Base-by-base conservation (phyloP, 2,113 vertebrate species). In the Taurulus bubalis region DNA sequence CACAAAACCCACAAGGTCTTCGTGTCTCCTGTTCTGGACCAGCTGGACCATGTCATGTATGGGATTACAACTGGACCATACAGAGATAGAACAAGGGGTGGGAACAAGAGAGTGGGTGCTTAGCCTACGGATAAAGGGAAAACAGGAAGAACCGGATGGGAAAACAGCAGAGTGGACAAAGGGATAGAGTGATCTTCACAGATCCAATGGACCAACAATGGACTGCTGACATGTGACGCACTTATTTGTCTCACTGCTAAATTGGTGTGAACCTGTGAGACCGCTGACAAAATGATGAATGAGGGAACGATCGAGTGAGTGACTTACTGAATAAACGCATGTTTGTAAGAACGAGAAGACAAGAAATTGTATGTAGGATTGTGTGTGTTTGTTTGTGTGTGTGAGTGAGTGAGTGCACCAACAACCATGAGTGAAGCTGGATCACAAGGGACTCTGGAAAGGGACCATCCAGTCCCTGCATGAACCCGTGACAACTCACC, bases 241-340 rank as follows among this genome's bases (percentile, higher is more conserved):
- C 93, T 94, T 92, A 90, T 85, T 72, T 91, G 87, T 93, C 91
- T 91, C 91, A 86, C 89, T 84, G 82, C 77, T 85, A 87, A 85
- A 85, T 36, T 72, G 76, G 79, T 88, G 85, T 70, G 70, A 87
- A 89, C 72, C 76, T 85, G 76, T 91, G 87, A 88, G 89, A 83
- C 60, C 79, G 77, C 83, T 62, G 80, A 75, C 11, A 26, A 62
- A 64, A 45, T 67, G 75, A 79, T 64, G 84, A 79, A 83, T 77
- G 80, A 77, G 65, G 38, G 69, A 82, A 86, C 45, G 79, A 70
- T 38, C 0, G 26, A 80, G 53, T 30, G 68, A 81, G 42, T 77
- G 86, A 79, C 42, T 75, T 55, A 75, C 45, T 83, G 80, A 89
- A 81, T 87, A 85, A 87, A 80, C 86, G 85, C 45, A 81, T 87